Percentiles rank a stretch among this genome's conserved stretches.
These are phyloP conservation scores for Rapana venosa DNA, from an alignment of 2,888 invertebrate species.

Conservation along the genomic window DNA sequence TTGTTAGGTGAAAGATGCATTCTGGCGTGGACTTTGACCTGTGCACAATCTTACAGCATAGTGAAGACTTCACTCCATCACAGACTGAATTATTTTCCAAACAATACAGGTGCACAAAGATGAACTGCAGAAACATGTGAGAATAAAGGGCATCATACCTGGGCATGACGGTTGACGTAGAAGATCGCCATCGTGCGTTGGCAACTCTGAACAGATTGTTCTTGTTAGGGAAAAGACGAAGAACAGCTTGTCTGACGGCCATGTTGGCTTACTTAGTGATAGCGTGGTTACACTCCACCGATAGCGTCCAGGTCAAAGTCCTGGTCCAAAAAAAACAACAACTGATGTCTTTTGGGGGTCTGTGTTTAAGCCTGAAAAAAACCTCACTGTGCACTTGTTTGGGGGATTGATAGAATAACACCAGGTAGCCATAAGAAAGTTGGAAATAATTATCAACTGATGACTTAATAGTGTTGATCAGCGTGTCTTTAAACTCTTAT, in stretches of 20 bases:
- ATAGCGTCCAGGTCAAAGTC: neutral
- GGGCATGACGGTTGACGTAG: neutral
- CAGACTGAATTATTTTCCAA: neutral
- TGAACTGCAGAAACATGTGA: neutral
- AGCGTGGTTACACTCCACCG: neutral
- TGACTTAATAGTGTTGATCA: too few species aligned
- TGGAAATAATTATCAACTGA: too few species aligned
- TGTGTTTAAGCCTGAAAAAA: neutral
- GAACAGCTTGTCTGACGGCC: constrained; percentile 16
- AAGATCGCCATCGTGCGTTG: neutral
- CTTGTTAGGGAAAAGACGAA: constrained; percentile 9
- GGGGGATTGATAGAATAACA: too few species aligned
- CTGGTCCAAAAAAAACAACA: neutral
- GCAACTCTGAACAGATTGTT: neutral
- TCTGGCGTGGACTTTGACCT: constrained; percentile 22
- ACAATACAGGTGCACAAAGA: neutral
- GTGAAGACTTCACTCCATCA: neutral
- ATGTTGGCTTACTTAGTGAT: neutral
- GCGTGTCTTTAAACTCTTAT: too few species aligned
- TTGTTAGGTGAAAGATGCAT: too few species aligned
- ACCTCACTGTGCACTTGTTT: too few species aligned
- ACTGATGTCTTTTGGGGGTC: too few species aligned
- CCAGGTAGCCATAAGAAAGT: too few species aligned
- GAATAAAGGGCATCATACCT: neutral
- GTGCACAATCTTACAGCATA: neutral